Base-by-base conservation (phyloP, 2,797 vertebrate genomes). In the Neomorphus geoffroyi region DNA sequence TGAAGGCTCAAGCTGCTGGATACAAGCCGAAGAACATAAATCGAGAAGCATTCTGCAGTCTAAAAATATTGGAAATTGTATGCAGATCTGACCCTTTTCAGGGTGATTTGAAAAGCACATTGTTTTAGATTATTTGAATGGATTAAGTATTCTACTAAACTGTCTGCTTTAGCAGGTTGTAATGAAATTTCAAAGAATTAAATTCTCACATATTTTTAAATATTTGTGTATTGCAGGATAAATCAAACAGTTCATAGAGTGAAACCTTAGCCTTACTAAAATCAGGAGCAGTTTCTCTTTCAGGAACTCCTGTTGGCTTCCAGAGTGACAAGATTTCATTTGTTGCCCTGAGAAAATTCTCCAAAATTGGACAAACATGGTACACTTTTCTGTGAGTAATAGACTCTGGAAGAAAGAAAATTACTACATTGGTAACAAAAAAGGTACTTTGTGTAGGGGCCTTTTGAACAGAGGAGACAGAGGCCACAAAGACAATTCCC, bases 131-230 rank as follows among this genome's bases (percentile, higher is more conserved):
- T 96, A 96, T 94, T 96, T 91, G 97, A 90, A 94, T 89, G 77
- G 93, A 96, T 97, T 97, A 96, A 82, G 69, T 97, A 96, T 96
- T 98, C 97, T 94, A 77, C 82, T 85, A 92, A 95, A 79, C 77
- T 93, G 90, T 96, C 88, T 96, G 85, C 67, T 92, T 93, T 95
- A 95, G 53, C 64, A 96, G 89, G 74, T 96, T 95, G 90, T 95
- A 96, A 94, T 91, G 93, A 96, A 94, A 95, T 97, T 96, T 96
- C 83, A 94, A 79, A 94, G 21, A 88, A 46, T 53, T 69, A 93
- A 96, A 95, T 84, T 91, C 66, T 53, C 80, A 69, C 18, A 67
- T 86, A 50, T 84, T 97, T 97, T 95, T 6, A 96, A 90, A 95
- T 96, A 83, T 92, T 77, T 87, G 51, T 81, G n/a, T 92, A 88